Base-by-base conservation (phyloP, 2,888 invertebrate species). In the Drosophila ezoana region DNA sequence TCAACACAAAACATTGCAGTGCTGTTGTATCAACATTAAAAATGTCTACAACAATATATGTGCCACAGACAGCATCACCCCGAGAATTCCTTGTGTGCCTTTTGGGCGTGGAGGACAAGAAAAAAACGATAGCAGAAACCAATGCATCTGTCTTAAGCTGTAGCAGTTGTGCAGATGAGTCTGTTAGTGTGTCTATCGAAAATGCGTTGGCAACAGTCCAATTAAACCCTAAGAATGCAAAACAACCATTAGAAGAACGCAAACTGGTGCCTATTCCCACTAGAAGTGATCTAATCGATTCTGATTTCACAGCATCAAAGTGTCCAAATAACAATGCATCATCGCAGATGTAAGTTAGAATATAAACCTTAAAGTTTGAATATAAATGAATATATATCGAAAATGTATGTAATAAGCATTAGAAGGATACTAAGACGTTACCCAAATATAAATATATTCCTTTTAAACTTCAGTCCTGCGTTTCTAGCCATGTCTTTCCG, bases 91-190 rank as follows among this genome's bases (percentile, higher is more conserved):
- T 38, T 14, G 38, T 23, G 23, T 16, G 51, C 38, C 38, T 51
- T 38, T 23, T 37, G 49, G 35, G 49, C 37, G 49, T 51, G 49
- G 18, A 49, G 23, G 28, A 28, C 49, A 49, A 14, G 51, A 38
- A 38, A 51, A 51, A 23, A 11, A 37, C 51, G 51, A 51, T 28
- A 28, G 28, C 28, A 28, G 2, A 8, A 28, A 0, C 8, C 6
- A 28, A 28, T 28, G 40, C 41, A 41, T 51, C 37, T 16, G 51
- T 38, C 51, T 37, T 28, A 51, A 20, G 38, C 11, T 14, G 38
- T 23, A 38, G 37, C 51, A 28, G 23, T 10, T 38, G 20, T 13
- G 51, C 51, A n/a, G 37, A 51, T 13, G 28, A 23, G 51, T 14
- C 14, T 37, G 20, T 37, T 20, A 20, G 33, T 48, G 20, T 35